phyloP scores from a whole-genome alignment of 2,797 vertebrate genomes.

The Triplophysa bombifrons region DNA sequence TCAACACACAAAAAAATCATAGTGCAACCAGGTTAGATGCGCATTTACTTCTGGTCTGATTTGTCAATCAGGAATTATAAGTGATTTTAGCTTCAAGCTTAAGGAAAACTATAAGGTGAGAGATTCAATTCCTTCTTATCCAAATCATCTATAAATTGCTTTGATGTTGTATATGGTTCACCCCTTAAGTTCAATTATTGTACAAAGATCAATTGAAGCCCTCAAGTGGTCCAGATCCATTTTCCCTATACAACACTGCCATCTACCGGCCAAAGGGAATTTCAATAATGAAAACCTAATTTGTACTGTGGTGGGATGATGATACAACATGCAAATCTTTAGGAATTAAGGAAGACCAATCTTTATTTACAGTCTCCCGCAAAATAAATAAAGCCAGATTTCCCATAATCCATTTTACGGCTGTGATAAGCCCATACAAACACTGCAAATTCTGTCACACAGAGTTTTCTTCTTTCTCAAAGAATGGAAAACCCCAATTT shows the following conservation, averaged over 20 bases:
- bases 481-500: neutral
- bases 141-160: neutral
- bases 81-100: slow-evolving; percentile 3
- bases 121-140: neutral
- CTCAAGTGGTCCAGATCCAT: neutral
- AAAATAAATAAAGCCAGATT: slow-evolving; percentile 35
- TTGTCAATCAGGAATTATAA: slow-evolving; percentile 11
- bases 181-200: slow-evolving; percentile 7
- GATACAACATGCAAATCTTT: neutral
- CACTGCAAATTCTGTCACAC: slow-evolving; percentile 22
- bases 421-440: slow-evolving; percentile 24
- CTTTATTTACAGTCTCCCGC: neutral
- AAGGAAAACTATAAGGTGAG: neutral
- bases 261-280: slow-evolving; percentile 36
- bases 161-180: neutral
- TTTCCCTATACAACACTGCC: slow-evolving; percentile 44
- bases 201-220: neutral
- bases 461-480: slow-evolving; percentile 10
- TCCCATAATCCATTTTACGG: slow-evolving; percentile 12
- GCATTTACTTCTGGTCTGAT: slow-evolving; percentile 22
- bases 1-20: slow-evolving; percentile 20
- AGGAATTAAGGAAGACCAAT: slow-evolving; percentile 10
- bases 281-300: slow-evolving; percentile 15
- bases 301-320: neutral
- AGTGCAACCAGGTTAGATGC: slow-evolving; percentile 36